Evolutionary conservation across 2,113 vertebrate species (phyloP).

Genomic region (Nannobrachium achirus): DNA sequence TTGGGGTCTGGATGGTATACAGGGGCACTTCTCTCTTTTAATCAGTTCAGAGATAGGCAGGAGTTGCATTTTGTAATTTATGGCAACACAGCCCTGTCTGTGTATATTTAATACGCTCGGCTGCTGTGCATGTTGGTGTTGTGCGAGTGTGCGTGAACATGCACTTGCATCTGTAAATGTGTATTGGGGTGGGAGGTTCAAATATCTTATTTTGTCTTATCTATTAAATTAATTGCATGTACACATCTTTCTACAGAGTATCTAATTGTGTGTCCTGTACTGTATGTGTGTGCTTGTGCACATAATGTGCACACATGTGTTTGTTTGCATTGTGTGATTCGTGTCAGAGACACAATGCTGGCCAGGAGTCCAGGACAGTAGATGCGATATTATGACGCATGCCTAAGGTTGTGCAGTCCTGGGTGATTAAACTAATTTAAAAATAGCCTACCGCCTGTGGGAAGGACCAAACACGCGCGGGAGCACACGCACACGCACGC

Average conservation of each 20-base stretch:
- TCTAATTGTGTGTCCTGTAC: slow-evolving; percentile 7
- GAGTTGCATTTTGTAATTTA: slow-evolving; percentile 65
- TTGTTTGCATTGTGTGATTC: neutral
- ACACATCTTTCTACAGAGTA: too few relatives aligned
- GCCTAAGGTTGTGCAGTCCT: slow-evolving; percentile 44
- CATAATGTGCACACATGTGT: slow-evolving; percentile 19
- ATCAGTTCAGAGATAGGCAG: slow-evolving; percentile 66
- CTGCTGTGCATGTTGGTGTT: neutral
- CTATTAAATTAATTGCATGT: too few relatives aligned
- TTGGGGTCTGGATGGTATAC: slow-evolving; percentile 55
- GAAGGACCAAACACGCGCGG: slow-evolving; percentile 3
- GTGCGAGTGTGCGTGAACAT: neutral
- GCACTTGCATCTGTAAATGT: too few relatives aligned
- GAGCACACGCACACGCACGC: slow-evolving; percentile 26
- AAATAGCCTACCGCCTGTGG: slow-evolving; percentile 43
- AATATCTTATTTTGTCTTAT: too few relatives aligned
- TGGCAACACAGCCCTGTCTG: slow-evolving; percentile 16
- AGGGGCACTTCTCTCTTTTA: slow-evolving; percentile 63
- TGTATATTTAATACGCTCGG: slow-evolving; percentile 21
- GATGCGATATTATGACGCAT: slow-evolving; percentile 50
- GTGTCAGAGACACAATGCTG: slow-evolving; percentile 41
- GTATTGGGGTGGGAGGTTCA: too few relatives aligned
- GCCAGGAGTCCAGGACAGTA: slow-evolving; percentile 16
- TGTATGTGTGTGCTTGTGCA: slow-evolving; percentile 10
- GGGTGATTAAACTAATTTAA: slow-evolving; percentile 59